phyloP scores from a whole-genome alignment of 2,797 vertebrate genomes.

The Hydrolagus colliei region DNA sequence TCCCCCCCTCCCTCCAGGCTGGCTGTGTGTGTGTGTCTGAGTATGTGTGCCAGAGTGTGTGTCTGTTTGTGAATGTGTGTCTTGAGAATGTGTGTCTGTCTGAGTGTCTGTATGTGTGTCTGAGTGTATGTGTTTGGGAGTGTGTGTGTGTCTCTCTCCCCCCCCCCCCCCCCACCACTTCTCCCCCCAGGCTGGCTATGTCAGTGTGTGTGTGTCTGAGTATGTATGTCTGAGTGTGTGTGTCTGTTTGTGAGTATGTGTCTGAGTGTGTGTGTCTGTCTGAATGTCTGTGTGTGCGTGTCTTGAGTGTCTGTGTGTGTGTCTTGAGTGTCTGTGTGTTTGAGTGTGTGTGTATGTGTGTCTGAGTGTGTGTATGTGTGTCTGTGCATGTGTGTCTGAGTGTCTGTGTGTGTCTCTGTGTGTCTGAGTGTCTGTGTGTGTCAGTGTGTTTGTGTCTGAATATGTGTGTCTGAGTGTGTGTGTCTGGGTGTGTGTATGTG shows the following conservation, averaged over 20 bases:
- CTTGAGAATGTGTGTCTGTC: background rate
- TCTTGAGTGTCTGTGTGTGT: too few species aligned
- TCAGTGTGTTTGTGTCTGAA: too few species aligned
- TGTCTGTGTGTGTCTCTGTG: too few species aligned
- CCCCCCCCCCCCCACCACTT: background rate
- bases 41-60: background rate
- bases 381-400: too few species aligned
- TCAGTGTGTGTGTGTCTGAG: background rate
- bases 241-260: too few species aligned
- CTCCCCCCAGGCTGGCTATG: background rate
- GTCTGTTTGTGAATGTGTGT: background rate
- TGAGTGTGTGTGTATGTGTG: too few species aligned
- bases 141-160: background rate
- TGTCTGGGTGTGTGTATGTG: slow-evolving; percentile 31
- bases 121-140: background rate
- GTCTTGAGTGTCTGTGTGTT: too few species aligned
- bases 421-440: too few species aligned
- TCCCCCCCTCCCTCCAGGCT: too few species aligned
- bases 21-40: background rate
- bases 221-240: too few species aligned
- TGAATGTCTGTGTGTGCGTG: background rate
- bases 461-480: too few species aligned
- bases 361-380: too few species aligned
- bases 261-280: background rate
- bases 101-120: background rate